Conservation (phyloP, 2,797 vertebrate species). For the Rhinophrynus dorsalis region DNA sequence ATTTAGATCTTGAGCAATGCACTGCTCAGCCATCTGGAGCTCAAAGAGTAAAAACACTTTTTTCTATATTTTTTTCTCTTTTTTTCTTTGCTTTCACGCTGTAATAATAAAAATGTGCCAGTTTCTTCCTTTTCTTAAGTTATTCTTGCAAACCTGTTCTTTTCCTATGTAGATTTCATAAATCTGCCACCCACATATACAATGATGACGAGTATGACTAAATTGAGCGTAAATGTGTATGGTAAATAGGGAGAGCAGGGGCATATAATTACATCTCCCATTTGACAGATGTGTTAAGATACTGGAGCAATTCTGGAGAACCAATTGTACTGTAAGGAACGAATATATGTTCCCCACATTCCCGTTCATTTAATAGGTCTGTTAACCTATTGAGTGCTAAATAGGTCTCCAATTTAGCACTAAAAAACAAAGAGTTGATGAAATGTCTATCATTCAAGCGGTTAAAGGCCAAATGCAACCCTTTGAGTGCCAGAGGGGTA, state of each 20-base stretch:
- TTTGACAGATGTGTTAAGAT: background rate
- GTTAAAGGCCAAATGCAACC: no score
- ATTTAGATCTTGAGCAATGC: conserved; percentile 11
- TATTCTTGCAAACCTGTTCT: conserved; percentile 20
- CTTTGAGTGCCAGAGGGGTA: no score
- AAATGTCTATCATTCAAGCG: no score
- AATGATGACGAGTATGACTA: conserved; percentile 17
- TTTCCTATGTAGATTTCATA: conserved; percentile 19
- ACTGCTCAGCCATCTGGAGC: no score
- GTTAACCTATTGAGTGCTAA: no score
- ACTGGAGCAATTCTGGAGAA: no score
- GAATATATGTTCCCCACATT: no score
- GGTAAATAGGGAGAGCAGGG: background rate
- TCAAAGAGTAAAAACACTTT: no score
- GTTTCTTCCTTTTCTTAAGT: background rate
- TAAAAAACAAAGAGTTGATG: background rate
- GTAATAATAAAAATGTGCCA: background rate
- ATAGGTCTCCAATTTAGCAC: no score
- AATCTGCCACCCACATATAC: conserved; percentile 19
- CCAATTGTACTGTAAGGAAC: no score
- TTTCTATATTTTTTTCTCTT: conserved; percentile 1
- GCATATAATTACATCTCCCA: no score
- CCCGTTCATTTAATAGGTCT: no score
- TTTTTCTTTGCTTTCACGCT: background rate
- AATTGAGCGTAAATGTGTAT: conserved; percentile 10